Evolutionary conservation across 2,888 invertebrate genomes (phyloP).

Genomic region (Melanargia galathea): DNA sequence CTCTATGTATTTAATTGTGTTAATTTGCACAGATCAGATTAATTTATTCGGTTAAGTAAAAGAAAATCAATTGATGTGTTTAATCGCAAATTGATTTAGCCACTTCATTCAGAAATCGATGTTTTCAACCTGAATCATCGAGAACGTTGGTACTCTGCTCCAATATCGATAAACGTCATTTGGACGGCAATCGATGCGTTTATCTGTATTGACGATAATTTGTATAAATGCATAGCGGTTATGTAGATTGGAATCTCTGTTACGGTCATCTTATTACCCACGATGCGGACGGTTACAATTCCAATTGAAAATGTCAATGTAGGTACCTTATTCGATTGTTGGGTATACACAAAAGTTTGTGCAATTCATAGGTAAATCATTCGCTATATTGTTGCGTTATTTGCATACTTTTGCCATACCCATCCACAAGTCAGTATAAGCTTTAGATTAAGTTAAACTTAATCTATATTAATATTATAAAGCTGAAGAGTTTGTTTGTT

Average conservation of each 20-base stretch:
- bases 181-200: constrained; percentile 57
- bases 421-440: no score
- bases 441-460: no score
- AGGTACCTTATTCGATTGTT: not conserved
- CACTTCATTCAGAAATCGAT: not conserved
- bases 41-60: no score
- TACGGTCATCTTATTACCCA: constrained; percentile 2
- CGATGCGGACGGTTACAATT: not conserved
- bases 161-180: constrained; percentile 59
- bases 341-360: not conserved
- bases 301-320: not conserved
- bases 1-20: no score
- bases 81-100: not conserved
- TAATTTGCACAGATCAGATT: no score
- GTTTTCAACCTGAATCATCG: not conserved
- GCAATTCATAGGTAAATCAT: not conserved
- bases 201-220: constrained; percentile 54
- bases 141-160: not conserved
- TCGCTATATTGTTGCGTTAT: not conserved
- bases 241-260: constrained; percentile 34
- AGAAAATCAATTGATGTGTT: no score
- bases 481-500: no score
- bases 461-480: no score
- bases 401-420: not conserved
- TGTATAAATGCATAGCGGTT: constrained; percentile 48